Evolutionary conservation across 2,888 invertebrate genomes (phyloP).

Genomic region (Noctua janthina): DNA sequence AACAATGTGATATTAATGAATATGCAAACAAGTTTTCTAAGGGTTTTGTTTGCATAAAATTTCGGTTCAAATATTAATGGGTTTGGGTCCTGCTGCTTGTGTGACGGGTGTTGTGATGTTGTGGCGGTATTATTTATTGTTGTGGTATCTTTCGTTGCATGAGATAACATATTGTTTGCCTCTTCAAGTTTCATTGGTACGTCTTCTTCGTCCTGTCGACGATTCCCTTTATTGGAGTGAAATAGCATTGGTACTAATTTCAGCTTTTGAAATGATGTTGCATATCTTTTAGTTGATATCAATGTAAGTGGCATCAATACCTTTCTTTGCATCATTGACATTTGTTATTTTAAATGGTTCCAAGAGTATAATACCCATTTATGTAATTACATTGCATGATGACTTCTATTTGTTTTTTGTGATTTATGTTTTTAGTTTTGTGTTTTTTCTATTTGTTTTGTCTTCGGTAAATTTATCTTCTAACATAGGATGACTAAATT

Average conservation of each 20-base stretch:
- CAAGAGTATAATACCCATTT: neutral
- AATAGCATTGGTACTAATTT: neutral
- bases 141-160: neutral
- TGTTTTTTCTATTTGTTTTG: neutral
- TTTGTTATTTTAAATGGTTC: neutral
- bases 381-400: neutral
- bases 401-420: too few species aligned
- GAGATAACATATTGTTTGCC: neutral
- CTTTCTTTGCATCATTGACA: too few species aligned
- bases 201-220: neutral
- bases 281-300: neutral
- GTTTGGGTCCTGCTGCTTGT: slow-evolving; percentile 22
- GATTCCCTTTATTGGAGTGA: neutral
- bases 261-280: neutral
- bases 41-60: slow-evolving; percentile 59
- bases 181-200: neutral
- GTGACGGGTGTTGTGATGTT: slow-evolving; percentile 11
- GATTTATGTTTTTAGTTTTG: too few species aligned
- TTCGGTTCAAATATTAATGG: slow-evolving; percentile 56
- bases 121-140: slow-evolving; percentile 24
- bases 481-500: neutral
- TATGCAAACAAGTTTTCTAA: slow-evolving; percentile 65
- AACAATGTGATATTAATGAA: slow-evolving; percentile 73
- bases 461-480: neutral
- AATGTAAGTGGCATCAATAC: too few species aligned